Evolutionary conservation across 1,140 invertebrate genomes (phyloP).

Genomic region (Platyscapa corneri): DNA sequence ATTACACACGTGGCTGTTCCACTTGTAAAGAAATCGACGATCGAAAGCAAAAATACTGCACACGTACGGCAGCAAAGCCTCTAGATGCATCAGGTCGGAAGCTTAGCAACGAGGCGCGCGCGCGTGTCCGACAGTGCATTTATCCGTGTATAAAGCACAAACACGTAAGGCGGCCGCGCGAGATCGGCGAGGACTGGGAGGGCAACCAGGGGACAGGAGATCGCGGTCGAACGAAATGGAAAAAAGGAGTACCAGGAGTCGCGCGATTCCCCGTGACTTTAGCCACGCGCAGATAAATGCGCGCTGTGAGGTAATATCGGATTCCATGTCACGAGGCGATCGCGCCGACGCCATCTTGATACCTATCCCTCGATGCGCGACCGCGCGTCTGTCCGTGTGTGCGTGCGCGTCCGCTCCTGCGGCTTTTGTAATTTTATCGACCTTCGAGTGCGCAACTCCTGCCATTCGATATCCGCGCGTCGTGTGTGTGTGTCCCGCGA

Average conservation of each 20-base stretch:
- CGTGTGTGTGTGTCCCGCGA: neutral
- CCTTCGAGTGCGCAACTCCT: neutral
- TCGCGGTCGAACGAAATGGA: neutral
- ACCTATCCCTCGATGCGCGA: too few species aligned
- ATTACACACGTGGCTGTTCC: conserved; percentile 7
- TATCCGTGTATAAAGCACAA: neutral
- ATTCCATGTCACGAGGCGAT: conserved; percentile 58
- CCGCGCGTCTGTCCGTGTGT: too few species aligned
- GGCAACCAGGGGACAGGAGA: too few species aligned
- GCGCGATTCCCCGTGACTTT: conserved; percentile 56
- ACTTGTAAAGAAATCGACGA: neutral
- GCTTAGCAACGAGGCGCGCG: neutral
- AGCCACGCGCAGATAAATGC: conserved; percentile 57
- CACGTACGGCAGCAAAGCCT: neutral
- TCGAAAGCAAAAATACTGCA: neutral
- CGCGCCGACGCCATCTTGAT: conserved; percentile 54
- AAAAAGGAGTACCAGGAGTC: conserved; percentile 13
- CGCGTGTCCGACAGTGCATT: neutral
- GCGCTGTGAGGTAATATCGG: conserved; percentile 60
- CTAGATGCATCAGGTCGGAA: too few species aligned
- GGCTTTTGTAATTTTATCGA: conserved; percentile 45
- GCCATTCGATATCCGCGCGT: conserved; percentile 29
- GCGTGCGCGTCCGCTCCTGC: too few species aligned
- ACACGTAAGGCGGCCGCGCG: neutral
- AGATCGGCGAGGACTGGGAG: neutral